Percentiles rank a stretch among this genome's conserved stretches.
Evolutionary conservation across 2,113 vertebrate genomes (phyloP).

Genomic region (Conger conger): DNA sequence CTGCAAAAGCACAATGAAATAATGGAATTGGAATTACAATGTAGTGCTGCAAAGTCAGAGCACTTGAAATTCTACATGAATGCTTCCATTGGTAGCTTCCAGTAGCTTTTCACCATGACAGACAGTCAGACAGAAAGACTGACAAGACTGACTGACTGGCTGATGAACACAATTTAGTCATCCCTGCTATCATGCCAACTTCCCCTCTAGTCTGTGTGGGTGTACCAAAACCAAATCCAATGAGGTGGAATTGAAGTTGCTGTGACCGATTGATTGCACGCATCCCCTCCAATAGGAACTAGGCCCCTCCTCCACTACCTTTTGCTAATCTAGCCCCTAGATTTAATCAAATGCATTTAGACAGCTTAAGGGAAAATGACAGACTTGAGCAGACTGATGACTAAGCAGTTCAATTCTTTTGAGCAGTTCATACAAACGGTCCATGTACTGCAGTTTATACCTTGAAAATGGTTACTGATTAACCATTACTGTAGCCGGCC

Average conservation of each 20-base stretch:
- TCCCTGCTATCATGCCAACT: neutral
- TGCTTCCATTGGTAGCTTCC: neutral
- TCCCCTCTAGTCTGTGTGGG: slow-evolving; percentile 45
- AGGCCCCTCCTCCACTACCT: slow-evolving; percentile 32
- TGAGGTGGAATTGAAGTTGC: slow-evolving; percentile 58
- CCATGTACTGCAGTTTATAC: too few relatives aligned
- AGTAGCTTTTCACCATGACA: neutral
- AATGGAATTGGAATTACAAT: neutral
- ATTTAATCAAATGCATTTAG: too few relatives aligned
- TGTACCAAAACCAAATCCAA: slow-evolving; percentile 58
- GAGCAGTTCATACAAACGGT: too few relatives aligned
- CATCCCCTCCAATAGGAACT: neutral
- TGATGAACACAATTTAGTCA: neutral
- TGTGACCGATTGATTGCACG: slow-evolving; percentile 47
- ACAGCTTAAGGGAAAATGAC: too few relatives aligned
- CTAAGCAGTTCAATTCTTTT: too few relatives aligned
- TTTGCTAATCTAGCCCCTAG: too few relatives aligned
- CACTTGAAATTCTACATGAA: neutral
- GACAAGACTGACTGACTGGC: neutral
- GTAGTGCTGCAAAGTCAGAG: neutral
- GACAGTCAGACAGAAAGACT: neutral
- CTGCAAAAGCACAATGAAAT: neutral
- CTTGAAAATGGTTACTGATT: too few relatives aligned
- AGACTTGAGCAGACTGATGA: too few relatives aligned
- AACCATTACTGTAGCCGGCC: too few relatives aligned